Conservation (phyloP, 2,888 invertebrate species). For the Uloborus plumipes region DNA sequence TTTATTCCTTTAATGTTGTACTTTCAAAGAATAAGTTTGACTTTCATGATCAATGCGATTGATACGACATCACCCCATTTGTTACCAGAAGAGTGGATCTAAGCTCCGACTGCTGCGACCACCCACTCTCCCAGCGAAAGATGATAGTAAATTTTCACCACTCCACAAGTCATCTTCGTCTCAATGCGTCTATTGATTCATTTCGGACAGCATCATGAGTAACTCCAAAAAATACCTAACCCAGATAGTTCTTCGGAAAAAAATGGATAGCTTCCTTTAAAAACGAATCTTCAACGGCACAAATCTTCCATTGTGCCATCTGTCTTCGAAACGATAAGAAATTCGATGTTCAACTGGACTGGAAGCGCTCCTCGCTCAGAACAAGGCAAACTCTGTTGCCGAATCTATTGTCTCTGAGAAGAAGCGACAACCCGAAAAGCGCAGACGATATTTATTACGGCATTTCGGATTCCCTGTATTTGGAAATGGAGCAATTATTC, state of each 20-base stretch:
- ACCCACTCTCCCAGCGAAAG: too few relatives aligned
- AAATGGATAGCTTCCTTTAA: constrained; percentile 32
- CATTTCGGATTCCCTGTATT: constrained; percentile 54
- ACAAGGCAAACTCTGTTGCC: constrained; percentile 16
- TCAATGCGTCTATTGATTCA: too few relatives aligned
- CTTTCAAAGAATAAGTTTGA: too few relatives aligned
- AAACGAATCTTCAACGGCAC: constrained; percentile 12
- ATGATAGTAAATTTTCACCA: too few relatives aligned
- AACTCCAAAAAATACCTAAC: too few relatives aligned
- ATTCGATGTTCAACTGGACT: constrained; percentile 30
- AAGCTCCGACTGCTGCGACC: too few relatives aligned
- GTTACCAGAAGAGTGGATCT: too few relatives aligned
- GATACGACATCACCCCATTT: too few relatives aligned
- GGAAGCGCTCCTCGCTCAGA: neutral
- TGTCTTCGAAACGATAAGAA: constrained; percentile 45
- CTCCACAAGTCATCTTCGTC: too few relatives aligned
- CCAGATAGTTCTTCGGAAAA: constrained; percentile 2
- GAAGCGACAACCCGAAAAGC: constrained; percentile 6
- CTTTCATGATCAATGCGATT: too few relatives aligned
- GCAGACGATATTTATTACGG: constrained; percentile 50
- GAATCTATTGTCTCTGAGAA: constrained; percentile 38
- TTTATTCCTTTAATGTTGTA: too few relatives aligned
- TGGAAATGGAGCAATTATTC: constrained; percentile 58
- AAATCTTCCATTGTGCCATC: constrained; percentile 35
- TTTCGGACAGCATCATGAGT: too few relatives aligned